A percentile compares a stretch with the other conserved stretches of the same genome.
Evolutionary conservation across 1,140 invertebrate genomes (phyloP).

Genomic region (Melitaea cinxia): DNA sequence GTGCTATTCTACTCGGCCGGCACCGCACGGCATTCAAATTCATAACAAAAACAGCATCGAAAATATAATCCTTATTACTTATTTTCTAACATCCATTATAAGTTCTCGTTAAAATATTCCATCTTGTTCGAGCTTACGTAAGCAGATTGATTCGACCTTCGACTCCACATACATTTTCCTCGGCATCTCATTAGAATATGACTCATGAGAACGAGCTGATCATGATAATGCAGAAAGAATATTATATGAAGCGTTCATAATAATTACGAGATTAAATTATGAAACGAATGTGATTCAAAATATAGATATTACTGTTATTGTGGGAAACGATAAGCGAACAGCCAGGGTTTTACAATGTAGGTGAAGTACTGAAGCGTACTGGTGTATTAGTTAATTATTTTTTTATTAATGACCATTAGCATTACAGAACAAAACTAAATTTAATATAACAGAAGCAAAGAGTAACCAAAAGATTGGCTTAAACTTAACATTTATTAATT

Average conservation of each 20-base stretch:
- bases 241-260: slow-evolving; percentile 1
- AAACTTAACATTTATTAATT: too few species aligned
- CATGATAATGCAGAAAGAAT: slow-evolving; percentile 13
- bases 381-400: too few species aligned
- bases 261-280: slow-evolving; percentile 22
- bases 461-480: too few species aligned
- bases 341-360: too few species aligned
- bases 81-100: slow-evolving; percentile 10
- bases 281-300: neutral
- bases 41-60: neutral
- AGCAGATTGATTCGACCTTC: slow-evolving; percentile 9
- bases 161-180: neutral
- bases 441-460: too few species aligned
- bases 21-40: too few species aligned
- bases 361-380: too few species aligned
- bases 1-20: too few species aligned
- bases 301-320: too few species aligned
- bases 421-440: too few species aligned
- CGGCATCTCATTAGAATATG: slow-evolving; percentile 17
- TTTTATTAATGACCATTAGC: too few species aligned
- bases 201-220: slow-evolving; percentile 15
- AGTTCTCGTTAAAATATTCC: neutral
- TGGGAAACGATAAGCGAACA: too few species aligned
- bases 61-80: slow-evolving; percentile 4
- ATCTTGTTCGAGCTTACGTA: neutral